phyloP scores from a whole-genome alignment of 2,888 invertebrate genomes.

The Drosophila fungiperda region DNA sequence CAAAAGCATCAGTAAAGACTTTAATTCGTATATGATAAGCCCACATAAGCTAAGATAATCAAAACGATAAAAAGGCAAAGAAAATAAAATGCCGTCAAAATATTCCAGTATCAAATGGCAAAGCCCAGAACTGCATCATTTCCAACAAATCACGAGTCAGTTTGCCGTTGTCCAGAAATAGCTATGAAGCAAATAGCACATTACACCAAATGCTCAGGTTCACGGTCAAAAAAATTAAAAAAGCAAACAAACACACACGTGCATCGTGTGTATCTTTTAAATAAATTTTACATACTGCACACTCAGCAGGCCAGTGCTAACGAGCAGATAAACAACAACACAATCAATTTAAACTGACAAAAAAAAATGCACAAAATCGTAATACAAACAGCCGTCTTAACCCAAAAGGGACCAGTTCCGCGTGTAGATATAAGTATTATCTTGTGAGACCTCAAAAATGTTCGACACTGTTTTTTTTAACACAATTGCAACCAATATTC shows the following conservation, averaged over 20 bases:
- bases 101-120: conserved; percentile 20
- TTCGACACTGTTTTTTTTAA: too few relatives aligned
- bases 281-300: conserved; percentile 34
- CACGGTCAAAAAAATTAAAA: conserved; percentile 63
- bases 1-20: not conserved
- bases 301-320: conserved; percentile 40
- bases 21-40: not conserved
- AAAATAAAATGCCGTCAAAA: not conserved
- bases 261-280: conserved; percentile 36
- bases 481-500: not conserved
- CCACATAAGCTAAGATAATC: conserved; percentile 14
- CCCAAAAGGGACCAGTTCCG: not conserved
- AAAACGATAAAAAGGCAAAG: conserved; percentile 13
- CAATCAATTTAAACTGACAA: conserved; percentile 23
- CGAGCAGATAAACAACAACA: conserved; percentile 45
- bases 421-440: not conserved
- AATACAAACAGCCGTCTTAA: conserved; percentile 34
- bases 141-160: not conserved
- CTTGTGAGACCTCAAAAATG: not conserved
- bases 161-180: conserved; percentile 3
- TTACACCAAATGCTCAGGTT: conserved; percentile 54
- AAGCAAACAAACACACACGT: conserved; percentile 33
- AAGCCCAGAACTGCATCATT: not conserved
- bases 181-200: conserved; percentile 7
- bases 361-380: conserved; percentile 15